Evolutionary conservation across 2,888 invertebrate genomes (phyloP).

Genomic region (Caenorhabditis sp.): DNA sequence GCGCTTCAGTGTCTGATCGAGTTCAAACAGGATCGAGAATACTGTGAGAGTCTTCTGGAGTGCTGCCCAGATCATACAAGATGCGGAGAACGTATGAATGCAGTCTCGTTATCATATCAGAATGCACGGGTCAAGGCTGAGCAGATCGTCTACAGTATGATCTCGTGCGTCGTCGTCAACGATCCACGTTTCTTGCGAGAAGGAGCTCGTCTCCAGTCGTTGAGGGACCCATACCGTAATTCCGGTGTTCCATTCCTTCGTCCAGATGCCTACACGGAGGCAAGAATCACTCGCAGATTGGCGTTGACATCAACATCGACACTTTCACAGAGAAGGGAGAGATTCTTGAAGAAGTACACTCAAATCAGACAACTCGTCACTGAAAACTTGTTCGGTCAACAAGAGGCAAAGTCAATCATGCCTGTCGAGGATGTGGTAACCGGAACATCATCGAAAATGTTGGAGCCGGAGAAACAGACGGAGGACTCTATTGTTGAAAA

Average conservation of each 20-base stretch:
- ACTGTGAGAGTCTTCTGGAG: conserved; percentile 64
- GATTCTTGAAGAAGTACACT: conserved; percentile 61
- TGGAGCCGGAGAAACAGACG: conserved; percentile 12
- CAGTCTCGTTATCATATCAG: conserved; percentile 65
- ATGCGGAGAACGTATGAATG: conserved; percentile 69
- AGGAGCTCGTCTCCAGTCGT: conserved; percentile 54
- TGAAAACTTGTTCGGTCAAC: conserved; percentile 36
- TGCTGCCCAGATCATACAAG: conserved; percentile 70
- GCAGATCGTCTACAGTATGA: conserved; percentile 64
- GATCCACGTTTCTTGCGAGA: conserved; percentile 57
- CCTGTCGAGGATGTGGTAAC: conserved; percentile 50
- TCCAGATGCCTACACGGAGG: conserved; percentile 64
- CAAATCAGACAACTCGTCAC: conserved; percentile 55
- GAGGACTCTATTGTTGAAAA: too few species aligned
- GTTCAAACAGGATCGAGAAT: conserved; percentile 65
- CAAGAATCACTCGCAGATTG: conserved; percentile 59
- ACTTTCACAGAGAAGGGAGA: conserved; percentile 51
- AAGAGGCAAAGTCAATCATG: conserved; percentile 5
- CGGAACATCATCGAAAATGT: conserved; percentile 16
- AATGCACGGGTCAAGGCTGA: conserved; percentile 64
- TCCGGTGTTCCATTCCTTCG: conserved; percentile 64
- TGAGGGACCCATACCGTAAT: conserved; percentile 59
- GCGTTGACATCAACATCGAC: conserved; percentile 57
- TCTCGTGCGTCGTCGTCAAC: conserved; percentile 59
- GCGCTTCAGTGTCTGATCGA: conserved; percentile 62